These are phyloP conservation scores for Pammene aurita DNA, from an alignment of 2,888 invertebrate species.

Conservation along the genomic window DNA sequence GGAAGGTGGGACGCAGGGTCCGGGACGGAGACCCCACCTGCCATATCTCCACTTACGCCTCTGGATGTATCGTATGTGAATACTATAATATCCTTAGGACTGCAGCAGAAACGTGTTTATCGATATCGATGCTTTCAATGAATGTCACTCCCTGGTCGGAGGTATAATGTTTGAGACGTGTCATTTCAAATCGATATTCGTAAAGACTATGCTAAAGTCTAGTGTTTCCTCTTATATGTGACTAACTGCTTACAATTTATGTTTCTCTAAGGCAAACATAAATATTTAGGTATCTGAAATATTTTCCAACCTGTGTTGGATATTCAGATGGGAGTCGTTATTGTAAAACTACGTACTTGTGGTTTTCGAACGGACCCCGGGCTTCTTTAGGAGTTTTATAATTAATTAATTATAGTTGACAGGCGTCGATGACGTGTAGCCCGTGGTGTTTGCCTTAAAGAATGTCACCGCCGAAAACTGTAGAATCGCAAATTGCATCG, in stretches of 20 bases:
- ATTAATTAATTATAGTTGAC: too few relatives aligned
- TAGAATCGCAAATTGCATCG: not conserved
- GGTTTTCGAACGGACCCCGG: too few relatives aligned
- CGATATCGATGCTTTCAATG: constrained; percentile 39
- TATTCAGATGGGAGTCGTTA: not conserved
- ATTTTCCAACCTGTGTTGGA: too few relatives aligned
- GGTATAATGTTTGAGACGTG: constrained; percentile 5
- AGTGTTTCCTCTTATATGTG: constrained; percentile 28
- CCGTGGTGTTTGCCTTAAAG: not conserved
- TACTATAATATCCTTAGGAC: constrained; percentile 31
- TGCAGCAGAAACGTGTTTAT: constrained; percentile 33
- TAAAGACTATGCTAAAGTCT: constrained; percentile 38
- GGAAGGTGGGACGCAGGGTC: constrained; percentile 83
- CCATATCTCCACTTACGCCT: constrained; percentile 84
- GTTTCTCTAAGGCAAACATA: constrained; percentile 9
- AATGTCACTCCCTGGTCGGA: constrained; percentile 6
- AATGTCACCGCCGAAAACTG: not conserved
- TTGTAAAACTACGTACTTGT: too few relatives aligned
- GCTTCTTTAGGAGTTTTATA: too few relatives aligned
- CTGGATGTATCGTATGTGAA: constrained; percentile 84
- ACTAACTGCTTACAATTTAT: constrained; percentile 24
- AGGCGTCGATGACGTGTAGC: too few relatives aligned
- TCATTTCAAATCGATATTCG: constrained; percentile 36
- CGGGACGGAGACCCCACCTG: constrained; percentile 82
- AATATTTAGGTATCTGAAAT: not conserved